Conservation (phyloP, 1,140 invertebrate genomes). For the Drosophila truncata region DNA sequence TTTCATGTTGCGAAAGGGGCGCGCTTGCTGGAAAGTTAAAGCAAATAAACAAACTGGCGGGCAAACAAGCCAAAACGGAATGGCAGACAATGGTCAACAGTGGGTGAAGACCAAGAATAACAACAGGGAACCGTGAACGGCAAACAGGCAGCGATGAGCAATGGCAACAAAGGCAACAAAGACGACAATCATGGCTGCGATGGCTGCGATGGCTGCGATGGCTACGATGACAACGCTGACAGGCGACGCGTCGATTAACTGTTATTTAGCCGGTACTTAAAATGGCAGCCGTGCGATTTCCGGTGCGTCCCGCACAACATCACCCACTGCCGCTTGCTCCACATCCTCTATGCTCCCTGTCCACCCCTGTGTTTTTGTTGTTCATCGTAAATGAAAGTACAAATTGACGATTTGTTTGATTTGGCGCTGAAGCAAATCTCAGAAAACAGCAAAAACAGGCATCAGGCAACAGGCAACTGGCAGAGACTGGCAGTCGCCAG, state of each 20-base stretch:
- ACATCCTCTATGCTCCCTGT: neutral
- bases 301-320: slow-evolving; percentile 30
- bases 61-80: slow-evolving; percentile 39
- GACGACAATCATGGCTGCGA: slow-evolving; percentile 42
- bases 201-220: slow-evolving; percentile 31
- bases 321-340: neutral
- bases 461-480: slow-evolving; percentile 17
- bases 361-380: slow-evolving; percentile 40
- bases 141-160: slow-evolving; percentile 20
- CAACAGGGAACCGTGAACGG: slow-evolving; percentile 22
- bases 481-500: neutral
- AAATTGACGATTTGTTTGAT: slow-evolving; percentile 83
- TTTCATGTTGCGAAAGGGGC: slow-evolving; percentile 52
- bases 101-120: slow-evolving; percentile 41
- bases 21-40: slow-evolving; percentile 50
- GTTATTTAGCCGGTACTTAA: slow-evolving; percentile 79
- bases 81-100: slow-evolving; percentile 63
- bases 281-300: slow-evolving; percentile 78
- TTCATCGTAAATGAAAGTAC: slow-evolving; percentile 78
- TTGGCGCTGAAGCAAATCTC: slow-evolving; percentile 71
- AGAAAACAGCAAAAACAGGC: slow-evolving; percentile 15
- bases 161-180: slow-evolving; percentile 36
- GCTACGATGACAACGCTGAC: slow-evolving; percentile 58
- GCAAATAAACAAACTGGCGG: slow-evolving; percentile 64
- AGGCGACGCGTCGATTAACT: slow-evolving; percentile 77